Evolutionary conservation across 1,140 invertebrate genomes (phyloP).

Genomic region (Calephelis nemesis): DNA sequence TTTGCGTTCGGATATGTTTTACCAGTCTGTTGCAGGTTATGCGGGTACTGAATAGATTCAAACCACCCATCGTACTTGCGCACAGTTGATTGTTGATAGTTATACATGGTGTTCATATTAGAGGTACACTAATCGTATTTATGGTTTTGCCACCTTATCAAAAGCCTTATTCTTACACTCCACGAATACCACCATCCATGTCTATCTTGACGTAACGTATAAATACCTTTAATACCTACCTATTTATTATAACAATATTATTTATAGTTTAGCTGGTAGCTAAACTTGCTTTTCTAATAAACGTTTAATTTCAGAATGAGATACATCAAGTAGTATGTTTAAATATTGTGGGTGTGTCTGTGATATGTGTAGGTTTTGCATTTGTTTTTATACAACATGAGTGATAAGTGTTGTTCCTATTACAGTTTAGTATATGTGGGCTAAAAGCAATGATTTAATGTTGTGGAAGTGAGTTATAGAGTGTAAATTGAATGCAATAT

Average conservation of each 20-base stretch:
- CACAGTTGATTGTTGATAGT: conserved; percentile 13
- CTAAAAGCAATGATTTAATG: background rate
- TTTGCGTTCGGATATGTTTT: conserved; percentile 17
- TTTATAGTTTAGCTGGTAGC: conserved; percentile 4
- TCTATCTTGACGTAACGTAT: conserved; percentile 11
- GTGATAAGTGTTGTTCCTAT: conserved; percentile 16
- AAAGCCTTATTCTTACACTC: conserved; percentile 2
- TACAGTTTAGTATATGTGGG: conserved; percentile 13
- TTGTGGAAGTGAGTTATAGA: conserved; percentile 11
- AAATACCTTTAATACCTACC: background rate
- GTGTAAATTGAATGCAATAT: conserved; percentile 10
- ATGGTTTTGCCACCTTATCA: conserved; percentile 2
- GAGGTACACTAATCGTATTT: conserved; percentile 1
- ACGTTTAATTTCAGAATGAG: conserved; percentile 10
- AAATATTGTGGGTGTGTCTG: conserved; percentile 14
- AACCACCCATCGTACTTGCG: conserved; percentile 13
- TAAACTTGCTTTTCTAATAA: conserved; percentile 13
- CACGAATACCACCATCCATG: background rate
- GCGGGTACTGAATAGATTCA: conserved; percentile 11
- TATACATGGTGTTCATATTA: conserved; percentile 12
- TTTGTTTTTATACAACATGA: background rate
- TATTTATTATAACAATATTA: background rate
- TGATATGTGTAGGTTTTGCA: conserved; percentile 13
- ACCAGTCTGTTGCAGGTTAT: conserved; percentile 17
- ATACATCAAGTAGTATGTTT: conserved; percentile 3